Evolutionary conservation across 2,888 invertebrate genomes (phyloP).

Genomic region (Smittia aterrima): DNA sequence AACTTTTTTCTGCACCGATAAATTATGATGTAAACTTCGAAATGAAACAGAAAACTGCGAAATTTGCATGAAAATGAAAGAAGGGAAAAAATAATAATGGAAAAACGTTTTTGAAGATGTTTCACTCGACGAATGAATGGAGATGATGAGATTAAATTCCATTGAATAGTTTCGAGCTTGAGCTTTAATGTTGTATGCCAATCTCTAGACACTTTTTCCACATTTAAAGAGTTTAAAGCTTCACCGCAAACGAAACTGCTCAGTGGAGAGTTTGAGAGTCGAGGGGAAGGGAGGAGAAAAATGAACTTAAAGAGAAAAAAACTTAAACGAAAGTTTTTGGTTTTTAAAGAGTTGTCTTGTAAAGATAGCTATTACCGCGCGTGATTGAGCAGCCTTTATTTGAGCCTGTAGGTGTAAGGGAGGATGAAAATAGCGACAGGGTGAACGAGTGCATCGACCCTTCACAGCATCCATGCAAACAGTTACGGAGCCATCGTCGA

Average conservation of each 20-base stretch:
- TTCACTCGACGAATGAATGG: neutral
- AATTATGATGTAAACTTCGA: slow-evolving; percentile 5
- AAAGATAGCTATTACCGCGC: slow-evolving; percentile 40
- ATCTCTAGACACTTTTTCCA: neutral
- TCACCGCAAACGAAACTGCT: neutral
- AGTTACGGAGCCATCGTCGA: slow-evolving; percentile 98
- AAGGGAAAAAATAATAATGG: neutral
- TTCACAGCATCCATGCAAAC: slow-evolving; percentile 99
- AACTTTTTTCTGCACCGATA: slow-evolving; percentile 22
- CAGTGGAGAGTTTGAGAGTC: neutral
- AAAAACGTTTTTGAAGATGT: neutral
- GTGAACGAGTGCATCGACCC: slow-evolving; percentile 98
- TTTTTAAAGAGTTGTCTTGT: neutral
- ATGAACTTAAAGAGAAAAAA: neutral
- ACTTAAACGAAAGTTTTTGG: neutral
- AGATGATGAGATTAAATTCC: slow-evolving; percentile 7
- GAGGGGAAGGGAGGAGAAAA: neutral
- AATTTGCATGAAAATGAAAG: neutral
- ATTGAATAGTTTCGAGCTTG: neutral
- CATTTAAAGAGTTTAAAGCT: neutral
- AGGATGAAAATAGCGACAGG: slow-evolving; percentile 99
- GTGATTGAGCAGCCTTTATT: slow-evolving; percentile 75
- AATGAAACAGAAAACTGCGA: neutral
- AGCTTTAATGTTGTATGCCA: neutral
- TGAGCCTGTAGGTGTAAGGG: slow-evolving; percentile 99